phyloP scores from a whole-genome alignment of 2,113 vertebrate species.

The Falcunculus frontatus region DNA sequence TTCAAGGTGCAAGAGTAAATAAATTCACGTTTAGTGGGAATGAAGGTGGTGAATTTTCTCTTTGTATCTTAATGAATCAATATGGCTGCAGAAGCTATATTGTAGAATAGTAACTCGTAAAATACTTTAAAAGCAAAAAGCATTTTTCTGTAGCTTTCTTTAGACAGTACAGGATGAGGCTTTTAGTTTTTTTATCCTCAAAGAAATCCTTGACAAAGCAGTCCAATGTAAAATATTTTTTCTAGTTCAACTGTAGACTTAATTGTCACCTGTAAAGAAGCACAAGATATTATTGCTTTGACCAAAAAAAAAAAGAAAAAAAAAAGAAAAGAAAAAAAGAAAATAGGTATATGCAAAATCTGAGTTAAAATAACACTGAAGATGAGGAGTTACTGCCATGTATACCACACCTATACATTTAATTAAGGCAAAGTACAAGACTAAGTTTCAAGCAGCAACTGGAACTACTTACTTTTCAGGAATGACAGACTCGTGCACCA shows the following conservation, averaged over 20 bases:
- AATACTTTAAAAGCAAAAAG: not conserved
- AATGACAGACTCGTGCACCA: not conserved
- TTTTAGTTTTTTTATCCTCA: not conserved
- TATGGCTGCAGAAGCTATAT: not conserved
- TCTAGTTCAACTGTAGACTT: not conserved
- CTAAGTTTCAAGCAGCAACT: not conserved
- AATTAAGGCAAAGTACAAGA: not conserved
- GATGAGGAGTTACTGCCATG: not conserved
- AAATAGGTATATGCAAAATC: fast-evolving
- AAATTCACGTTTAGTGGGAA: not conserved
- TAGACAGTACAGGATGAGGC: not conserved
- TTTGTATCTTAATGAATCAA: not conserved
- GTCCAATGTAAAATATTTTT: not conserved
- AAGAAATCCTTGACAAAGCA: not conserved
- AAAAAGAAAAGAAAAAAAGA: not conserved
- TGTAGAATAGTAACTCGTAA: not conserved
- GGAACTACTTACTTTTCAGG: not conserved
- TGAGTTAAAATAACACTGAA: not conserved
- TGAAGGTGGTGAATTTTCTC: not conserved
- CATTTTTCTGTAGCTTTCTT: not conserved
- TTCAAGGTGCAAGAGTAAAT: not conserved
- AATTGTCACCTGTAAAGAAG: not conserved
- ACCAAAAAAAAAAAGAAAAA: not conserved
- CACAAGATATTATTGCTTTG: not conserved
- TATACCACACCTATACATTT: not conserved